phyloP scores from a whole-genome alignment of 2,888 invertebrate species.

The Drosophila leonis region DNA sequence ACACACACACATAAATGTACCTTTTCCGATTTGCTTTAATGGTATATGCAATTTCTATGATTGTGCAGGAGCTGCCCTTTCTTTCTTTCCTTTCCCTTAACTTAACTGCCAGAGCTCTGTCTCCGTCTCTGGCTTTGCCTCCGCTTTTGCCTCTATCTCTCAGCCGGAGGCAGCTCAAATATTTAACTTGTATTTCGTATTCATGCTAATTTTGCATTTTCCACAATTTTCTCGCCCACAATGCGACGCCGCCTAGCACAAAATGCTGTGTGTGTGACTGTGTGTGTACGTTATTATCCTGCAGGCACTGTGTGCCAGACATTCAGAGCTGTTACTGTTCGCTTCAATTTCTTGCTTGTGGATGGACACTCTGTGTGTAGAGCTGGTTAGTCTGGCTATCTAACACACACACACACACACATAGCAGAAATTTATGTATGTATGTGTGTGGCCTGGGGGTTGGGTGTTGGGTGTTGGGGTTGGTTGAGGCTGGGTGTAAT shows the following conservation, averaged over 20 bases:
- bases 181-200: conserved; percentile 81
- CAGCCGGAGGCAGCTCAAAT: conserved; percentile 66
- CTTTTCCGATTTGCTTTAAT: conserved; percentile 51
- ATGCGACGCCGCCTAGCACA: conserved; percentile 30
- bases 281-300: conserved; percentile 55
- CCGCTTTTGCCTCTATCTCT: background rate
- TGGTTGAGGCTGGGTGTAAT: conserved; percentile 50
- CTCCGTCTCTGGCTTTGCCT: background rate
- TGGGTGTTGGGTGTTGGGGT: background rate
- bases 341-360: conserved; percentile 53
- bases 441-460: conserved; percentile 14
- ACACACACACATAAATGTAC: conserved; percentile 23
- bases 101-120: background rate
- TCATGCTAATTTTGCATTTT: conserved; percentile 82
- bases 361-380: conserved; percentile 48
- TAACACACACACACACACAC: conserved; percentile 40
- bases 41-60: conserved; percentile 57
- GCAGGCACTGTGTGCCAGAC: conserved; percentile 45
- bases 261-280: conserved; percentile 23
- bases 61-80: conserved; percentile 26
- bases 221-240: conserved; percentile 74
- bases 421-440: conserved; percentile 42
- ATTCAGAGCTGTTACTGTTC: conserved; percentile 30
- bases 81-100: background rate
- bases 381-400: conserved; percentile 32